phyloP scores from a whole-genome alignment of 2,113 vertebrate species.

The Balaeniceps rex region DNA sequence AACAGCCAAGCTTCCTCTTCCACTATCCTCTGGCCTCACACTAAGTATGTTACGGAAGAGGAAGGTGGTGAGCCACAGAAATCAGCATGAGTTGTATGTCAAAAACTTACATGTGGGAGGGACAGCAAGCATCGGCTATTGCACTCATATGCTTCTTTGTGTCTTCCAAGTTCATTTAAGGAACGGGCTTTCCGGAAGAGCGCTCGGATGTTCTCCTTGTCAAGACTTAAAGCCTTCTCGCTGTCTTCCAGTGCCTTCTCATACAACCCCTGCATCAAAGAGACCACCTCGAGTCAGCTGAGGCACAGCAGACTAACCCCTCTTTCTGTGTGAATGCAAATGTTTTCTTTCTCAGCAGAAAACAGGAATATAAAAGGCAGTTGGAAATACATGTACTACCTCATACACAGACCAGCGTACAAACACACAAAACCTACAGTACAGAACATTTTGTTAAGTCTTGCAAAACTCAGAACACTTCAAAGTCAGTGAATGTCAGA shows the following conservation, averaged over 20 bases:
- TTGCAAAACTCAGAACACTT: not conserved
- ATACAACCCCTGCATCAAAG: constrained; percentile 76
- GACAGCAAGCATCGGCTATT: constrained; percentile 83
- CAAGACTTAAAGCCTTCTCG: constrained; percentile 78
- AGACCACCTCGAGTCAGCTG: not conserved
- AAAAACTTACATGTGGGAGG: constrained; percentile 82
- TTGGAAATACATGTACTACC: not conserved
- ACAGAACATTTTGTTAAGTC: not conserved
- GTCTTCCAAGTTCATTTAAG: constrained; percentile 83
- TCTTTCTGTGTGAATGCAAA: not conserved
- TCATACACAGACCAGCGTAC: not conserved
- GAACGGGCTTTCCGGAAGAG: constrained; percentile 90
- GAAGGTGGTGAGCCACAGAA: not conserved
- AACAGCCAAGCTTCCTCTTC: not conserved
- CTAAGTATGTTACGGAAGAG: not conserved
- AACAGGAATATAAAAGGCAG: not conserved
- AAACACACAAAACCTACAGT: not conserved
- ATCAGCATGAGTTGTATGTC: not conserved
- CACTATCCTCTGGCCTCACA: not conserved
- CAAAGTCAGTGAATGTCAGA: not conserved
- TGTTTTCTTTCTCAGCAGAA: not conserved
- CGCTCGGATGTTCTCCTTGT: constrained; percentile 79
- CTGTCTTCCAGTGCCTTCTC: constrained; percentile 86
- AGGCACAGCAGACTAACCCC: not conserved
- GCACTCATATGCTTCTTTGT: constrained; percentile 90